Evolutionary conservation across 2,113 vertebrate genomes (phyloP).

Genomic region (Panthera tigris): DNA sequence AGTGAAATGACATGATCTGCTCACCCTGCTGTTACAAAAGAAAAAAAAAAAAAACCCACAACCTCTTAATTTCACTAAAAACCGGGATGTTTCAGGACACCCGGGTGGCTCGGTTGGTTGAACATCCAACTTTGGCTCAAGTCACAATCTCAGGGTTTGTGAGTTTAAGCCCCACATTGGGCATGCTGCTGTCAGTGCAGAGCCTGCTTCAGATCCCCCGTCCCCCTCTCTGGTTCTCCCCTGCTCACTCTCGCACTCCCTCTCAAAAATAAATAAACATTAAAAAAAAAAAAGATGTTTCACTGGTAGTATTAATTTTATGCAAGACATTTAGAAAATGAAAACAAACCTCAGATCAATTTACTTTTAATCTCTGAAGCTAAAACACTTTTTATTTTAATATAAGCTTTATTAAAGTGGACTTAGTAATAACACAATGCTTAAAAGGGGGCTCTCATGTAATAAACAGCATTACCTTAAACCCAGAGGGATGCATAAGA

Average conservation of each 20-base stretch:
- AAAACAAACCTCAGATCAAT: background rate
- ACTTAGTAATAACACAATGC: background rate
- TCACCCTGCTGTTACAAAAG: background rate
- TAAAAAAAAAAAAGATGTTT: constrained; percentile 8
- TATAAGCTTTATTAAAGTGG: background rate
- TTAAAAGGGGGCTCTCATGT: background rate
- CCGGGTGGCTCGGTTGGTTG: too few relatives aligned
- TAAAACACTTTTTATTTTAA: background rate
- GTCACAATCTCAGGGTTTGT: too few relatives aligned
- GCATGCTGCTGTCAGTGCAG: too few relatives aligned
- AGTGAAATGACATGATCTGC: background rate
- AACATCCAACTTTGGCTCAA: too few relatives aligned
- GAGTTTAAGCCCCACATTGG: too few relatives aligned
- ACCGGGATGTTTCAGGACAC: background rate
- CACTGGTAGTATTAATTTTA: background rate
- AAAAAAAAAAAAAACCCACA: background rate
- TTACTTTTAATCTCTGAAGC: constrained; percentile 11
- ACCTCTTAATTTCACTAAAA: background rate
- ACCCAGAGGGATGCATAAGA: background rate
- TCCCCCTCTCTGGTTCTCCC: too few relatives aligned
- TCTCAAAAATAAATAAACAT: too few relatives aligned
- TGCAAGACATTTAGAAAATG: constrained; percentile 22
- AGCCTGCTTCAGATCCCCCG: too few relatives aligned
- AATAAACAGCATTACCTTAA: background rate
- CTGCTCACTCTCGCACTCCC: too few relatives aligned